Percentiles rank a stretch among this genome's conserved stretches.
Conservation (phyloP, 2,113 vertebrate species). For the Cololabis saira region DNA sequence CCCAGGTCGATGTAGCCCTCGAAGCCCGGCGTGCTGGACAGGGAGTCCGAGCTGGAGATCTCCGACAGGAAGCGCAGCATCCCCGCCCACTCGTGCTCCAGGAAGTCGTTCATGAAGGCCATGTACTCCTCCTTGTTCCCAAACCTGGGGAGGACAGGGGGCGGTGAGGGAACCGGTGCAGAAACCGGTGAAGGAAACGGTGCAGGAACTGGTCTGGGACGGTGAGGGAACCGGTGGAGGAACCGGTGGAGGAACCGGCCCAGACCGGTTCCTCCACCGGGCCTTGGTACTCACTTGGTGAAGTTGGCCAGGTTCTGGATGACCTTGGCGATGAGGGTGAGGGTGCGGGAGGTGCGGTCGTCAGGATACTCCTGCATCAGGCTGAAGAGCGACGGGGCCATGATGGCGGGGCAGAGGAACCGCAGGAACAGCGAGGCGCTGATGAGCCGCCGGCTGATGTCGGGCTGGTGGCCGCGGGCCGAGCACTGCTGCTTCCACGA, state of each 20-base stretch:
- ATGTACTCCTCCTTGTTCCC: conserved; percentile 98
- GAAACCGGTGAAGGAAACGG: not conserved
- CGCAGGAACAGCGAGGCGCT: conserved; percentile 96
- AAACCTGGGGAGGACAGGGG: too few species aligned
- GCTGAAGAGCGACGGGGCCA: conserved; percentile 97
- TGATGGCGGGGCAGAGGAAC: conserved; percentile 97
- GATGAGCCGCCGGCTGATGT: conserved; percentile 98
- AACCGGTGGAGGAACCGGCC: too few species aligned
- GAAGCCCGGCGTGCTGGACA: conserved; percentile 94
- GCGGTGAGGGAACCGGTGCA: too few species aligned
- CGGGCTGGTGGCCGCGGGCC: conserved; percentile 93
- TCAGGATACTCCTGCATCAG: conserved; percentile 98
- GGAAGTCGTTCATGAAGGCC: conserved; percentile 99
- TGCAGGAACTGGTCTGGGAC: too few species aligned
- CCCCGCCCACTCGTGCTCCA: conserved; percentile 96
- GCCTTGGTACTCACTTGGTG: conserved; percentile 94
- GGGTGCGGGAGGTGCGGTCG: conserved; percentile 94
- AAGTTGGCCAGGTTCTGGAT: conserved; percentile 99
- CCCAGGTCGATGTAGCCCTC: conserved; percentile 98
- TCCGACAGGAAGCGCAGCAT: conserved; percentile 97
- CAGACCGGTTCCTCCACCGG: too few species aligned
- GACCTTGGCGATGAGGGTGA: conserved; percentile 98
- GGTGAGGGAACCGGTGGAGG: too few species aligned
- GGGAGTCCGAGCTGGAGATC: too few species aligned
- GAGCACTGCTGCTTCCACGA: conserved; percentile 97